phyloP scores from a whole-genome alignment of 2,888 invertebrate species.

The Chrysina gloriosa region DNA sequence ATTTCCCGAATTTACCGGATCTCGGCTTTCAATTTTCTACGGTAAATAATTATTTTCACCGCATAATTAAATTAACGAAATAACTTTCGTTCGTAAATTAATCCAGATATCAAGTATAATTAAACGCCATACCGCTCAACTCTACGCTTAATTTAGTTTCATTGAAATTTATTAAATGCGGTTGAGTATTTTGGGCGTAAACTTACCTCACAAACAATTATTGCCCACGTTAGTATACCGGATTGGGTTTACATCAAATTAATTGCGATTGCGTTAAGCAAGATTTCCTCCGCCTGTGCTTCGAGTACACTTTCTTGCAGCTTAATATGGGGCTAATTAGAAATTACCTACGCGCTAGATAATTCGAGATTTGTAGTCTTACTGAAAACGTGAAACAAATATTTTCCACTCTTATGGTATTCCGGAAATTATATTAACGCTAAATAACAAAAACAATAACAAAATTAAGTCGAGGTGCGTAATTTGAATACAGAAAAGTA shows the following conservation, averaged over 20 bases:
- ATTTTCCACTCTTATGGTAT: no score
- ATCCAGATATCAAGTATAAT: conserved; percentile 18
- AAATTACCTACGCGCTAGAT: no score
- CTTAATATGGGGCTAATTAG: background rate
- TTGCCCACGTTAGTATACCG: background rate
- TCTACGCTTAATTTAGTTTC: conserved; percentile 10
- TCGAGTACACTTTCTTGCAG: background rate
- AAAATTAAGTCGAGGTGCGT: no score
- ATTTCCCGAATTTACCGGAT: no score
- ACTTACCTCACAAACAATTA: conserved; percentile 5
- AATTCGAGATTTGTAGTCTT: no score
- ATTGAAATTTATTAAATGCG: conserved; percentile 18
- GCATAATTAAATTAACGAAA: conserved; percentile 20
- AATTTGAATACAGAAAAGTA: no score
- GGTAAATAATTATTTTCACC: background rate
- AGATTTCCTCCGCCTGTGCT: background rate
- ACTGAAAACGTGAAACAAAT: no score
- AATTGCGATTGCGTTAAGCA: background rate
- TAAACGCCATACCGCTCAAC: background rate
- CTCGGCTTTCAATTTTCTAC: background rate
- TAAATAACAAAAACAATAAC: no score
- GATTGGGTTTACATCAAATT: background rate
- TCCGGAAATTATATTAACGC: no score
- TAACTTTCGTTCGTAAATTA: conserved; percentile 4
- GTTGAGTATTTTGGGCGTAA: background rate